These are phyloP conservation scores for Cyphomyrus plagiostoma DNA, from an alignment of 2,113 vertebrate species.

Conservation along the genomic window DNA sequence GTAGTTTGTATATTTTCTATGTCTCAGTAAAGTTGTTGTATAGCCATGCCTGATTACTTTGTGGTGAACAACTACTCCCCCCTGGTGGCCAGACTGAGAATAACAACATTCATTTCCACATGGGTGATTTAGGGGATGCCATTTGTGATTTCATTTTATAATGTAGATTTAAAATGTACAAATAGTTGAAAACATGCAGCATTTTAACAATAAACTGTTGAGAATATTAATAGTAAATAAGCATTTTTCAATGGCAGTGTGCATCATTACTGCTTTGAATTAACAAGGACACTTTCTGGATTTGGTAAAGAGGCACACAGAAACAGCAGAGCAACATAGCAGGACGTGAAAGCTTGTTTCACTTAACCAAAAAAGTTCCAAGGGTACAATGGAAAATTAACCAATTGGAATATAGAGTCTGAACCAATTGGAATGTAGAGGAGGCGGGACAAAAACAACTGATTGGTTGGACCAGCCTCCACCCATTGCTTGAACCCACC, in stretches of 20 bases:
- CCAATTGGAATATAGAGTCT: too few species aligned
- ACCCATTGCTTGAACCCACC: too few species aligned
- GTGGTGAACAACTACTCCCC: not conserved
- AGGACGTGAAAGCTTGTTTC: not conserved
- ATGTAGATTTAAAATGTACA: not conserved
- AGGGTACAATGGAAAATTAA: too few species aligned
- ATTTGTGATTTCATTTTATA: not conserved
- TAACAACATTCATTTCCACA: not conserved
- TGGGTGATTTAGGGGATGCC: not conserved
- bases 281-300: not conserved
- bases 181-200: not conserved
- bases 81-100: not conserved
- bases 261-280: not conserved
- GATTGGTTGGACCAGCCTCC: too few species aligned
- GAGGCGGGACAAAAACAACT: too few species aligned
- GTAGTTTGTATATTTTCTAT: constrained; percentile 25
- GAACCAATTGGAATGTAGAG: too few species aligned
- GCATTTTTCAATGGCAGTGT: not conserved
- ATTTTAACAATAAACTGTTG: not conserved
- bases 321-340: not conserved
- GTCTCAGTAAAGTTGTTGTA: constrained; percentile 6
- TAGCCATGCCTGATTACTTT: not conserved
- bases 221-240: not conserved
- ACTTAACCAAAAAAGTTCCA: too few species aligned
- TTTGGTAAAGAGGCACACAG: not conserved